phyloP scores from a whole-genome alignment of 2,113 vertebrate genomes.

The Phalacrocorax pelagicus region DNA sequence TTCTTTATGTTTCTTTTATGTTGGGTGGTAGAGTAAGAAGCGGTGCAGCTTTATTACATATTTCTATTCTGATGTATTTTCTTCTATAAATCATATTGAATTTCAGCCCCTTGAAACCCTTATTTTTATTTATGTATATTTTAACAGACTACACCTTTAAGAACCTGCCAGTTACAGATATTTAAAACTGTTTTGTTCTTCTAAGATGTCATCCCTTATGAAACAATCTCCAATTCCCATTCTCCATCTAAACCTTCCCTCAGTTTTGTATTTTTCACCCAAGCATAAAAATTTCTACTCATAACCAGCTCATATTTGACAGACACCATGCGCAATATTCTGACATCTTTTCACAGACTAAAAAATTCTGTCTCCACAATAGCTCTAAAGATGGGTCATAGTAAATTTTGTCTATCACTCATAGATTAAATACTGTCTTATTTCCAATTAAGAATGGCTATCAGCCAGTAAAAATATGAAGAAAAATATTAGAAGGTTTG shows the following conservation, averaged over 20 bases:
- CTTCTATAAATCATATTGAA: not conserved
- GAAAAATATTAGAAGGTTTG: not conserved
- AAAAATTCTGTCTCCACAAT: not conserved
- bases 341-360: not conserved
- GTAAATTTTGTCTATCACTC: not conserved
- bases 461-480: not conserved
- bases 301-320: not conserved
- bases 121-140: not conserved
- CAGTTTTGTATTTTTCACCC: not conserved
- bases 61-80: not conserved
- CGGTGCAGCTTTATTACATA: not conserved
- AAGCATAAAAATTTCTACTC: not conserved
- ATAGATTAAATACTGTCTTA: not conserved
- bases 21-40: not conserved
- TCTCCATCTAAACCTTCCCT: not conserved
- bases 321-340: not conserved
- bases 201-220: not conserved
- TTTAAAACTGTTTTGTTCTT: not conserved
- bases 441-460: not conserved
- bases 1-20: not conserved
- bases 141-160: not conserved
- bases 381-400: not conserved
- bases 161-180: not conserved
- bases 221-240: not conserved
- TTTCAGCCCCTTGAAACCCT: not conserved